Percentiles rank a stretch among this genome's conserved stretches.
Conservation (phyloP, 1,140 invertebrate genomes). For the Protaetia brevitarsis region DNA sequence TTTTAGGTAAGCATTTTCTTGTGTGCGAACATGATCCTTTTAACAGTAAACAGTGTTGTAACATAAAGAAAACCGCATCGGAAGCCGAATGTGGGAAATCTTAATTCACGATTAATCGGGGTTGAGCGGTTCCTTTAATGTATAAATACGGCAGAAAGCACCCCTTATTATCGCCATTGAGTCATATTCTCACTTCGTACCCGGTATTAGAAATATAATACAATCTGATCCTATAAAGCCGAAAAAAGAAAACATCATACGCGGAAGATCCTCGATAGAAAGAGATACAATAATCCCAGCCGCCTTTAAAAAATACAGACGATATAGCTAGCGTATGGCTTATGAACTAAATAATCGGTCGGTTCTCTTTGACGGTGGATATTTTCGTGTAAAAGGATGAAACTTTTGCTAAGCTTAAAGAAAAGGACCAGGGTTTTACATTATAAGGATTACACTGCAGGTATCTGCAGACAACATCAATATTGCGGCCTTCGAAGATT, state of each 20-base stretch:
- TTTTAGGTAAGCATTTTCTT: too few species aligned
- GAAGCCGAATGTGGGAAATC: conserved; percentile 2
- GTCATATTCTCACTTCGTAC: conserved; percentile 20
- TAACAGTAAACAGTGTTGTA: neutral
- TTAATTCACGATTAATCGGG: conserved; percentile 9
- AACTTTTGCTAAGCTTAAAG: conserved; percentile 32
- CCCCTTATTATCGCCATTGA: conserved; percentile 4
- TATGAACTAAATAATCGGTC: conserved; percentile 25
- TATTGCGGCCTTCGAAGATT: conserved; percentile 25
- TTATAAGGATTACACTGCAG: conserved; percentile 37
- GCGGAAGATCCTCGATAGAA: neutral
- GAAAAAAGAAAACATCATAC: neutral
- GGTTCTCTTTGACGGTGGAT: conserved; percentile 23
- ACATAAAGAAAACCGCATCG: conserved; percentile 3
- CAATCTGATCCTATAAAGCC: neutral
- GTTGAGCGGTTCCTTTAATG: conserved; percentile 12
- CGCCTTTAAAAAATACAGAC: neutral
- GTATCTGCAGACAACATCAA: conserved; percentile 28
- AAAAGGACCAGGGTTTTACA: conserved; percentile 36
- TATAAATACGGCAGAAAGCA: neutral
- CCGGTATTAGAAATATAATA: neutral
- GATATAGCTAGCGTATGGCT: conserved; percentile 22
- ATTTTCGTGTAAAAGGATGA: conserved; percentile 31
- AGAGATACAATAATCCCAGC: neutral
- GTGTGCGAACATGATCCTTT: neutral